Base-by-base conservation (phyloP, 2,888 invertebrate species). In the Rhorus exstirpatorius region DNA sequence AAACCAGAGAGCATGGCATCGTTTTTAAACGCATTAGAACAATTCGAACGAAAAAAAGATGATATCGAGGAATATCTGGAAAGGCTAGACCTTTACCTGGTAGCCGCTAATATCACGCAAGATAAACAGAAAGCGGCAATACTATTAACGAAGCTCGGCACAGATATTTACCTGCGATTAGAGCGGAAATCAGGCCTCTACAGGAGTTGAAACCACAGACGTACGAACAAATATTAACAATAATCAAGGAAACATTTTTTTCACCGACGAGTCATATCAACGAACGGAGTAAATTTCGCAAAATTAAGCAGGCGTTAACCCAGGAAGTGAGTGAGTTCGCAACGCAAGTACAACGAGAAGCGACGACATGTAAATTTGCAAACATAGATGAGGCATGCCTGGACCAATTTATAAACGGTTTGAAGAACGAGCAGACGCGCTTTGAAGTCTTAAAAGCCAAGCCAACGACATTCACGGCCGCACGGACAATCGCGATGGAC, bases 41-140 rank as follows among this genome's bases (percentile, higher is more conserved):
- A 14, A 21, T 65, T 75, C 65, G 75, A 75, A 10, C 31, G 65
- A 21, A 75, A 75, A 7, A 75, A 75, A 10, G 44, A 75, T 24
- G 75, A 75, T 38, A 65, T 75, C 41, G 75, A 75, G n/a, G 65
- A 75, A 35, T 75, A 24, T 58, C 41, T 75, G 38, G 72, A 72
- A 3, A 10, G 72, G 3, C 51, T 72, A n/a, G 61, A 51, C 51
- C 21, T 72, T 12, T 61, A 35, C 35, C 35, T 72, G n/a, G 38
- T 61, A 8, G 72, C 61, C 19, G 60, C 72, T 2, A 72, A 72
- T n/a, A 72, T 72, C 61, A 49, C 19, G 1, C 60, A 61, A 14
- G 49, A 72, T 24, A 61, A 72, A 38, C 72, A 61, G 21, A 61
- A 61, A 38, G 49, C 61, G 6, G 72, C 61, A 3, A 72, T 72